Evolutionary conservation across 2,888 invertebrate genomes (phyloP), one percentile per base, ranked within the genome.

Genomic region (Phengaris alcon): DNA sequence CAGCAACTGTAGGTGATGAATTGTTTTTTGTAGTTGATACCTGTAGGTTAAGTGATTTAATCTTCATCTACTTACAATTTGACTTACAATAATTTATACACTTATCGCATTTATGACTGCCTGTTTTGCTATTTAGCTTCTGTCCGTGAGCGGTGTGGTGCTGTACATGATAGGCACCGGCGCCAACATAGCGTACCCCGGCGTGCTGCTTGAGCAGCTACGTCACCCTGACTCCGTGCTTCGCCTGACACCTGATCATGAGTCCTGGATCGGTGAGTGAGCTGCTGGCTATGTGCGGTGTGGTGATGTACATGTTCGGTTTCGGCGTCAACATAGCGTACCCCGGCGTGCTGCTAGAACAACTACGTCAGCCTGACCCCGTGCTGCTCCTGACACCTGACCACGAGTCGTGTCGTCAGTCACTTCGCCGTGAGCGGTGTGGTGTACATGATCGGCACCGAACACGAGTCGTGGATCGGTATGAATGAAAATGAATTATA

Each of bases 131-230:
- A 57, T 75, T 12, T 86, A 93, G 93, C 77, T 90, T 74, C 79
- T 91, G n/a, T 89, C 91, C 0, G 90, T 93, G 0, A 90, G 88
- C 78, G 93, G 93, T 0, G 84, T 93, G 74, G 90, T 93, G 79
- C 82, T 92, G 86, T 92, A 93, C 84, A 93, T 92, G 92, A 90
- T 90, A 68, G 93, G 93, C 0, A 91, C 92, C 0, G 93, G 93
- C 0, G 91, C 92, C 75, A 93, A 93, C 82, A 91, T 93, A 80
- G 93, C 90, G 5, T 93, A 84, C 84, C 93, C 93, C 13, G 93
- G 88, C 0, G 93, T 93, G 2, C 83, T 93, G 76, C 85, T 93
- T 81, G 81, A 88, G 80, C 93, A 93, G 82, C 85, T 93, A 1
- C 80, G 88, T 5, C 80, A 84, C 52, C 89, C 90, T 0, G 86